Evolutionary conservation across 2,888 invertebrate genomes (phyloP), one percentile per base, ranked within the genome.

Genomic region (Hypomecis punctinalis): DNA sequence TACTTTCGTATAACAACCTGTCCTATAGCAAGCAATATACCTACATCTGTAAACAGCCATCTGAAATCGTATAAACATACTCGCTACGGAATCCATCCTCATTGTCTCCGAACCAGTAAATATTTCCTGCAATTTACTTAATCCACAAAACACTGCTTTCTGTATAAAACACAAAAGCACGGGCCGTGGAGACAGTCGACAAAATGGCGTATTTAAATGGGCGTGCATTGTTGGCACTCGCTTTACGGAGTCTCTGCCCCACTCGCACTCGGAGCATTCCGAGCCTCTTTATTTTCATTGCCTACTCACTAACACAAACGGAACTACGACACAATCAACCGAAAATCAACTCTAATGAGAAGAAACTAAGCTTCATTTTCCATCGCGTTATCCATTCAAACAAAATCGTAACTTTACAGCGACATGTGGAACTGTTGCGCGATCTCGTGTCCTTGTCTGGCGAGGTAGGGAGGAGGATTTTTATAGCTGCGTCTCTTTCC

Each of bases 131-230:
- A 89, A 91, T 90, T 90, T 86, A 82, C 81, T 90, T 88, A 88
- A 85, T 85, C 84, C 84, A 80, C 82, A 88, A 87, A 90, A 90
- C 89, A 89, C 81, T 84, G 88, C 89, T 89, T 90, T 85, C 85
- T 86, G 85, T 84, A 83, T 81, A 82, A 86, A 86, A 90, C 79
- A 85, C 85, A 88, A 90, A 81, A 85, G 86, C 84, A 78, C 78
- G 77, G 80, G 81, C 77, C 80, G 85, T 84, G 86, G 89, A 90
- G 91, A 90, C 89, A 86, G 87, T 90, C 86, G 86, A 92, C 92
- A 93, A 93, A 91, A 93, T 93, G 93, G 93, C 93, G 93, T 90
- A 91, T 91, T 93, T 92, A 92, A 93, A 92, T 91, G 93, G 92
- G 92, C 92, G 92, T 86, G 88, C 88, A 89, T 90, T 89, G 89